Evolutionary conservation across 1,140 invertebrate species (phyloP).

Genomic region (Listronotus oregonensis): DNA sequence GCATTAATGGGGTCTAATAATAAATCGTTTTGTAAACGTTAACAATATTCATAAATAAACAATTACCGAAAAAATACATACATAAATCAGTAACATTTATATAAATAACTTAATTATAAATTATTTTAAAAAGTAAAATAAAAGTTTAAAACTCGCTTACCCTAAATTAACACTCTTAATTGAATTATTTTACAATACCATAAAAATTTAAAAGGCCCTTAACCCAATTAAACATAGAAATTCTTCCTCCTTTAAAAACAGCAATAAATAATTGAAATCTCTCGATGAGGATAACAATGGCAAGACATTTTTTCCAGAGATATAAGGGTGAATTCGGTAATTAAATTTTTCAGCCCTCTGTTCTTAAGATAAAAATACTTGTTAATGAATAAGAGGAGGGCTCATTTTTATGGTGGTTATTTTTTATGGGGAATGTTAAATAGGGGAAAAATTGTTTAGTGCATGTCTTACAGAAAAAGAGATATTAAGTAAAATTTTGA

Average conservation of each 20-base stretch:
- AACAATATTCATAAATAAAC: too few relatives aligned
- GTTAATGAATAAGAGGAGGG: constrained; percentile 32
- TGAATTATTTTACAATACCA: too few relatives aligned
- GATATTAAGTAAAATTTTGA: too few relatives aligned
- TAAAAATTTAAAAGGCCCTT: not conserved
- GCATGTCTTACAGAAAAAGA: too few relatives aligned
- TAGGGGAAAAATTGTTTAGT: not conserved
- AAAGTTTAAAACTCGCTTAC: too few relatives aligned
- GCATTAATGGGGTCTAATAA: too few relatives aligned
- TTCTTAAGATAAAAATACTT: constrained; percentile 25
- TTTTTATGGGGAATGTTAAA: constrained; percentile 29
- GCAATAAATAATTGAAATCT: constrained; percentile 37
- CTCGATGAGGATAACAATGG: constrained; percentile 34
- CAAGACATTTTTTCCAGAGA: constrained; percentile 13
- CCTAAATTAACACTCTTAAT: too few relatives aligned
- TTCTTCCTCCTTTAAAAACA: constrained; percentile 25
- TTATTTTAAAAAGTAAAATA: too few relatives aligned
- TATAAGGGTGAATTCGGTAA: constrained; percentile 8
- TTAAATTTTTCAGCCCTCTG: constrained; percentile 34
- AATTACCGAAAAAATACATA: too few relatives aligned
- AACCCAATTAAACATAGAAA: constrained; percentile 30
- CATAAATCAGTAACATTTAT: too few relatives aligned
- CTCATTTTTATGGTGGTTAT: constrained; percentile 31
- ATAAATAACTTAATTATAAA: too few relatives aligned
- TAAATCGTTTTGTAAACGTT: too few relatives aligned